Percentiles rank a stretch among this genome's conserved stretches.
Conservation (phyloP, 1,140 invertebrate species). For the Magallana gigas region DNA sequence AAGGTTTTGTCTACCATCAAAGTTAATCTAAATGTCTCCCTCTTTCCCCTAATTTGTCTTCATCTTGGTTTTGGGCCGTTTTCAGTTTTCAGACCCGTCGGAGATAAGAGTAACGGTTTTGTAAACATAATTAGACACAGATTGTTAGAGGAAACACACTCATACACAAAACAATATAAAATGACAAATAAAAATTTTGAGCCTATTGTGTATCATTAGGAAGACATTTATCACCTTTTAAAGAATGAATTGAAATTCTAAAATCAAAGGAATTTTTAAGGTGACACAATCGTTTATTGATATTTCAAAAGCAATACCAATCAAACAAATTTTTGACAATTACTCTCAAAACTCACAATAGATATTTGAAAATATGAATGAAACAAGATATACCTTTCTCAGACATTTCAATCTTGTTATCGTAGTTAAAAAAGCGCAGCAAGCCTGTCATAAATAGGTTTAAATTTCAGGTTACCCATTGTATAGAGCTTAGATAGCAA, state of each 20-base stretch:
- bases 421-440: background rate
- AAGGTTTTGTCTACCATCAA: slow-evolving; percentile 34
- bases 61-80: background rate
- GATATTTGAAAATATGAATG: background rate
- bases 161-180: too few species aligned
- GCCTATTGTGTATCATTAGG: background rate
- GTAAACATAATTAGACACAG: too few species aligned
- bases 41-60: background rate
- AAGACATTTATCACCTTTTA: background rate
- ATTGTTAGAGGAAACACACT: too few species aligned
- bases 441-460: background rate
- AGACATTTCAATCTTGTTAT: background rate
- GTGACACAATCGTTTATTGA: background rate
- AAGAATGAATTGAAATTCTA: background rate
- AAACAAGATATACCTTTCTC: slow-evolving; percentile 9
- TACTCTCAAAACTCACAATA: background rate
- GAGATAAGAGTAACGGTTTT: background rate
- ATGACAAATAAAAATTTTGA: too few species aligned
- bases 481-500: background rate
- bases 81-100: background rate
- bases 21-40: background rate
- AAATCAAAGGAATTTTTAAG: background rate
- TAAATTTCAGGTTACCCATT: background rate
- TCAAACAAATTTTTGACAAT: background rate
- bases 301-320: background rate